phyloP scores from a whole-genome alignment of 30 jellyfish, hydroid and myxozoan species.

The Cassiopea xamachana region DNA sequence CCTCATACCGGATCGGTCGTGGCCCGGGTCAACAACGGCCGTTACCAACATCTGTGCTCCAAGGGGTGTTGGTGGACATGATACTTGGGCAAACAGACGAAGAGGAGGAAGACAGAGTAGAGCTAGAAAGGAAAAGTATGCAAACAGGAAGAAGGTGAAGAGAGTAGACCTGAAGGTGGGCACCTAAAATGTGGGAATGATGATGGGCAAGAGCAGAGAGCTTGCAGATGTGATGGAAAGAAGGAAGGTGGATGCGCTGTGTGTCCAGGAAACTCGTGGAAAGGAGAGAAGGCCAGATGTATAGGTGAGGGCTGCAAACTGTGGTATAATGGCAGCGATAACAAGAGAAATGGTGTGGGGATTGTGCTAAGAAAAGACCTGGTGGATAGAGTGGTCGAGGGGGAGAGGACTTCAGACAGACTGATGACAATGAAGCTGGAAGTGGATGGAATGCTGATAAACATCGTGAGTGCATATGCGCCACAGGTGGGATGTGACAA shows the following conservation, averaged over 20 bases:
- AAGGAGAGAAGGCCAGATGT: not conserved
- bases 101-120: not conserved
- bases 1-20: not conserved
- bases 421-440: too few relatives aligned
- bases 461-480: too few relatives aligned
- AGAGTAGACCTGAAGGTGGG: not conserved
- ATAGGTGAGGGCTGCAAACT: not conserved
- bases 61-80: not conserved
- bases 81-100: not conserved
- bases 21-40: not conserved
- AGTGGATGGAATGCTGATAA: too few relatives aligned
- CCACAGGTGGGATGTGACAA: too few relatives aligned
- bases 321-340: not conserved
- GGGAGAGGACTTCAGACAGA: not conserved
- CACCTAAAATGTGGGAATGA: not conserved
- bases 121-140: not conserved
- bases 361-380: not conserved
- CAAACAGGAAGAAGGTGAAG: not conserved
- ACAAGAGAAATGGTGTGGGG: not conserved
- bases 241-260: not conserved
- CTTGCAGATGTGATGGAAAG: not conserved
- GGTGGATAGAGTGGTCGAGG: not conserved
- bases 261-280: not conserved
- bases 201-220: not conserved
- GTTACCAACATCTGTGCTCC: not conserved